Base-by-base conservation (phyloP, 2,888 invertebrate species). In the Callinectes sapidus region DNA sequence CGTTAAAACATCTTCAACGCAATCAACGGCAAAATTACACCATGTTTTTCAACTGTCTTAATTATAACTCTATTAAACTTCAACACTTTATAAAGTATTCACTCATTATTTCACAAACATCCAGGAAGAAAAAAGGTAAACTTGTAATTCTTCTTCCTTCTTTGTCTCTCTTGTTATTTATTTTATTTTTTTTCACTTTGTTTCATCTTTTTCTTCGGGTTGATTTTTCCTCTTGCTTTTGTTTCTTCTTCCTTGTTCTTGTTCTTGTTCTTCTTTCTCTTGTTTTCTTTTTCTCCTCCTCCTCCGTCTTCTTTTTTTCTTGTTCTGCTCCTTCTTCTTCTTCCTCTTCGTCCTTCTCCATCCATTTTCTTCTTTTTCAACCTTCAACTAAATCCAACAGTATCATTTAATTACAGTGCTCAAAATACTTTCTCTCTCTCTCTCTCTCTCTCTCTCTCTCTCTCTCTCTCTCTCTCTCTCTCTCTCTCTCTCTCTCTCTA, bases 1-100 rank as follows among this genome's bases (percentile, higher is more conserved):
- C 28, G n/a, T 71, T 71, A 71, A n/a, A 71, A 71, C 71, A 28
- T 71, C 13, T 6, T 71, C 28, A 28, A 28, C 71, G n/a, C 10
- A 71, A 71, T 71, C 13, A 71, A 71, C 71, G n/a, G 5, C 71
- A 71, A 71, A 71, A n/a, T 28, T 13, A 71, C 71, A 13, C n/a
- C 2, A 10, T 28, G 8, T 71, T n/a, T 28, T 10, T 71, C 71
- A 71, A 71, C 71, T 48, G 28, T 10, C 28, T 23, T 28, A n/a
- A 71, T 71, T n/a, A 48, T 48, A 71, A 71, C 71, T n/a, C 28
- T 71, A 71, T 71, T 71, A n/a, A 28, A 71, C 71, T 71, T 71
- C n/a, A 28, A 71, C 71, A 28, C 10, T 71, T 71, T 71, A 71
- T 28, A 71, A 71, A 28, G 28, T 28, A 71, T 28, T 71, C 61